Base-by-base conservation (phyloP, 1,140 invertebrate genomes). In the Macrocentrus cingulum region DNA sequence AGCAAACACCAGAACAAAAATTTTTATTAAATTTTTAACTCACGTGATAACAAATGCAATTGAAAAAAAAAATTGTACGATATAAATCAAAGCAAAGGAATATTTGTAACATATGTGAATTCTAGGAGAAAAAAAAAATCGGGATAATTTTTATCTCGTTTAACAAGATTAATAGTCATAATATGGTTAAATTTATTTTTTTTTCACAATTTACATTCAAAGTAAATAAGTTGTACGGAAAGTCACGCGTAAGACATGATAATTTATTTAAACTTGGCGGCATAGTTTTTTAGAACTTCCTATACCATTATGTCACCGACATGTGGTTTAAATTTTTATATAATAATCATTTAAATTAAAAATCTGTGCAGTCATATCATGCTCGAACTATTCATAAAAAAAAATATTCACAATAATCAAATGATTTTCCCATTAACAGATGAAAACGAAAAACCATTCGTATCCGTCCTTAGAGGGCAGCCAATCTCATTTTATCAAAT, bases 301-400 rank as follows among this genome's bases (percentile, higher is more conserved):
- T n/a, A n/a, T n/a, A n/a, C n/a, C 49, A 68, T 61, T 18, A 72
- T 60, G 74, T 76, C 74, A 75, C 75, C 74, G 74, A 67, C 64
- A 60, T 29, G 60, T 66, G 62, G 68, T 66, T 71, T 25, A n/a
- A n/a, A 51, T 72, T 69, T 65, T 72, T 75, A 74, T 70, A 69
- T 70, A 65, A 68, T 66, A 68, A 65, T 63, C 69, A 63, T 67
- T 66, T 76, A 74, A 71, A 71, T 62, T 68, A 60, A 68, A 67
- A 74, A 63, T 69, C 72, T 68, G 71, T 67, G 19, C 42, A 15
- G 42, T 44, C 42, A 19, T 19, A 11, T 19, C 42, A 19, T 53
- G 19, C 15, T 36, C 49, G 19, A 16, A 44, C 18, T 9, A 19
- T 52, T 36, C 37, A 18, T 18, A n/a, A 45, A 29, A 9, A 20